A percentile compares a stretch with the other conserved stretches of the same genome.
These are phyloP conservation scores for Sardinella longiceps DNA, from an alignment of 2,797 vertebrate genomes.

Conservation along the genomic window DNA sequence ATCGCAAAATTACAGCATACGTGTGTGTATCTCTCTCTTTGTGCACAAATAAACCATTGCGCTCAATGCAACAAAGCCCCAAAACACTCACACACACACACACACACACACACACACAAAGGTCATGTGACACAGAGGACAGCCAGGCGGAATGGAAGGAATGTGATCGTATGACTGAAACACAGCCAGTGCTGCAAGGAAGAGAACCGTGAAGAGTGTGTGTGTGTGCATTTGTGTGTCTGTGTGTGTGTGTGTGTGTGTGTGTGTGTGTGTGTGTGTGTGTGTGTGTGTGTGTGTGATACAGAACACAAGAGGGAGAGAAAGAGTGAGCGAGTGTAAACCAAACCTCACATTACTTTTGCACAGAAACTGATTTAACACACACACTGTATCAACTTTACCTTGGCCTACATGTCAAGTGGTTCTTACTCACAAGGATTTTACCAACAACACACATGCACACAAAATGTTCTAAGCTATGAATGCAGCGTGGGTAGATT, in stretches of 20 bases:
- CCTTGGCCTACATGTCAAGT: not conserved
- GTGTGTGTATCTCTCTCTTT: not conserved
- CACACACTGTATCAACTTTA: not conserved
- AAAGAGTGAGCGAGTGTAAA: not conserved
- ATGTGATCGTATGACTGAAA: constrained; percentile 67
- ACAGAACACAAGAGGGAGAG: too few species aligned
- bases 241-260: not conserved
- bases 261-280: not conserved
- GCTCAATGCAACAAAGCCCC: not conserved
- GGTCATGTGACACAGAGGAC: constrained; percentile 65
- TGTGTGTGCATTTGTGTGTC: not conserved
- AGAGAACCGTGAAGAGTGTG: constrained; percentile 31
- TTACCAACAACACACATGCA: not conserved
- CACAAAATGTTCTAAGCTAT: too few species aligned
- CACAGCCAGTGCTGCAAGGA: constrained; percentile 50
- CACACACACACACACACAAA: constrained; percentile 40
- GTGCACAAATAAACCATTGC: not conserved
- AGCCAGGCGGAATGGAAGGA: constrained; percentile 64
- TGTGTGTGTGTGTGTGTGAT: not conserved
- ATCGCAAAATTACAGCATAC: too few species aligned
- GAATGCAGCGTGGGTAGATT: too few species aligned
- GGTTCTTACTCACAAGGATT: not conserved
- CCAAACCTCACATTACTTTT: not conserved
- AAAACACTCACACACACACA: not conserved
- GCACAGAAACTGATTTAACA: not conserved